These are phyloP conservation scores for Escarpia spicata DNA, from an alignment of 2,888 invertebrate species.

Conservation along the genomic window DNA sequence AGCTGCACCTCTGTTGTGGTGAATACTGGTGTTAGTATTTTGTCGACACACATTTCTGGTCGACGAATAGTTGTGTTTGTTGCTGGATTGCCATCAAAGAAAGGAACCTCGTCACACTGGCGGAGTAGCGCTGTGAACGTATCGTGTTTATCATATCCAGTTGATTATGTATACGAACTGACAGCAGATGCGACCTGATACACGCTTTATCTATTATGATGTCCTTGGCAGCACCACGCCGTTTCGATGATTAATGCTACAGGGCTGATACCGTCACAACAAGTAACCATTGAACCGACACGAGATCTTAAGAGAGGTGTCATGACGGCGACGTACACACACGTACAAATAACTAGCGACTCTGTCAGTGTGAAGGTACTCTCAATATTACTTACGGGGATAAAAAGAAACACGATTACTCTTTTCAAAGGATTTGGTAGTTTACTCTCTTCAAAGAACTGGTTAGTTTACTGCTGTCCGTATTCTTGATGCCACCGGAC, in stretches of 20 bases:
- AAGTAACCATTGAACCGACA: not conserved
- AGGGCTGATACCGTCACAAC: not conserved
- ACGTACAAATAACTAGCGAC: not conserved
- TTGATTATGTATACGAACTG: not conserved
- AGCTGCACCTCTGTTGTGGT: not conserved
- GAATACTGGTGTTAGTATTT: not conserved
- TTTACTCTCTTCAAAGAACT: not conserved
- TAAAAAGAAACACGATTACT: not conserved
- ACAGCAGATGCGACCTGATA: not conserved
- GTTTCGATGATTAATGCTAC: not conserved
- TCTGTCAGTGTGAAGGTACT: not conserved
- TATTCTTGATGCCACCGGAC: not conserved
- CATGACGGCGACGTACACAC: not conserved
- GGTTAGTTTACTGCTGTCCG: not conserved
- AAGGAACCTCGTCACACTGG: not conserved
- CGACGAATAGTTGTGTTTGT: no score
- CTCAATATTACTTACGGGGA: not conserved
- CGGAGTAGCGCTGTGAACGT: not conserved
- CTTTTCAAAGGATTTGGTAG: not conserved
- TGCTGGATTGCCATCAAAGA: no score
- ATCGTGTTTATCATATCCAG: not conserved
- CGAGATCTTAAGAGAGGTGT: not conserved
- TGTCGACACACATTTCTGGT: not conserved
- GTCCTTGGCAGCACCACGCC: not conserved
- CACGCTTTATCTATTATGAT: not conserved